phyloP scores from a whole-genome alignment of 2,113 vertebrate species.

The Carlito syrichta region DNA sequence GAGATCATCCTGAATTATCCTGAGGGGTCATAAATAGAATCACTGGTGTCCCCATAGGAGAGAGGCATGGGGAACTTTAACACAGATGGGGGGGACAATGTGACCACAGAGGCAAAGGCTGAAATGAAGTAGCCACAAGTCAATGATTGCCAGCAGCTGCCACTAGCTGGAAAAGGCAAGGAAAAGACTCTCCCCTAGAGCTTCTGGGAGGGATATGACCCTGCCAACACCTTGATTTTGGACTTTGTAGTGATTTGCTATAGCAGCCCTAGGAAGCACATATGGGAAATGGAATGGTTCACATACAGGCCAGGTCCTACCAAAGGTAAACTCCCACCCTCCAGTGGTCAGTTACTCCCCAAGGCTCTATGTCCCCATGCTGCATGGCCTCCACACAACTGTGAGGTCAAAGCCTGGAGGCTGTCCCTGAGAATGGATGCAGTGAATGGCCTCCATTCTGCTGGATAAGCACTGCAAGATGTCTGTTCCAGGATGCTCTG shows the following conservation, averaged over 20 bases:
- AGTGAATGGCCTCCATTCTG: neutral
- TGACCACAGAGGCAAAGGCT: neutral
- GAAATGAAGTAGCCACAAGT: too few species aligned
- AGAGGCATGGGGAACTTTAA: neutral
- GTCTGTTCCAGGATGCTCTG: neutral
- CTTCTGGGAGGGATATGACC: neutral
- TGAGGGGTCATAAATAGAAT: too few species aligned
- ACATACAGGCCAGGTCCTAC: too few species aligned
- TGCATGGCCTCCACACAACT: rapidly evolving
- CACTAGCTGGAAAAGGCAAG: neutral
- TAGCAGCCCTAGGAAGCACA: neutral
- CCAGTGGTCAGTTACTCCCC: rapidly evolving
- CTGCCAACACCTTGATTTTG: neutral
- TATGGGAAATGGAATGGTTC: neutral
- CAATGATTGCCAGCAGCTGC: neutral
- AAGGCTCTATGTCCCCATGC: rapidly evolving
- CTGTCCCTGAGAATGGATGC: rapidly evolving
- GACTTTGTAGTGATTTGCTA: neutral
- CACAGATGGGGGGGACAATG: too few species aligned
- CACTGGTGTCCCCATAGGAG: neutral
- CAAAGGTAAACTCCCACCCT: too few species aligned
- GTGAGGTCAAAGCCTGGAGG: rapidly evolving
- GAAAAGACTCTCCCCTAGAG: neutral
- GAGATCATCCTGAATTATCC: too few species aligned
- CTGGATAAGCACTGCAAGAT: rapidly evolving